phyloP scores from a whole-genome alignment of 2,797 vertebrate species.

The Odontamblyopus lacepedii region DNA sequence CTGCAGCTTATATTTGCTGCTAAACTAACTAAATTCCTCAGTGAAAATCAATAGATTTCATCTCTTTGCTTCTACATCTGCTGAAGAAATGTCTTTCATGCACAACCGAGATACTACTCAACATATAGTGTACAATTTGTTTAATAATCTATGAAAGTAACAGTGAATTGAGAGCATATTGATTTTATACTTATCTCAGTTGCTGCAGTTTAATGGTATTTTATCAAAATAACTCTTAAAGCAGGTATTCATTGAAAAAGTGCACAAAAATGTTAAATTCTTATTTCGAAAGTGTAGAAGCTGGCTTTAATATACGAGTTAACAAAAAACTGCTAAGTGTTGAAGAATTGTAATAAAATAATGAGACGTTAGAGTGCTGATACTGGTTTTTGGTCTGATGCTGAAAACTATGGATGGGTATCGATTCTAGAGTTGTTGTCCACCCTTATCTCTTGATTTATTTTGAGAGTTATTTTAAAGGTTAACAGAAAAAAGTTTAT shows the following conservation, averaged over 20 bases:
- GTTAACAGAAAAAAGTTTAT: neutral
- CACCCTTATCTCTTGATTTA: neutral
- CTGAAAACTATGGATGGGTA: neutral
- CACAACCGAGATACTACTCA: neutral
- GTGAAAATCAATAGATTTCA: slow-evolving; percentile 36
- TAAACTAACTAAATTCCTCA: slow-evolving; percentile 32
- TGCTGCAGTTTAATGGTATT: neutral
- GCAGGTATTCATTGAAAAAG: neutral
- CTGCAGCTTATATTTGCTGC: slow-evolving; percentile 27
- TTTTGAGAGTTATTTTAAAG: neutral
- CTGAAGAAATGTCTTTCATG: slow-evolving; percentile 14
- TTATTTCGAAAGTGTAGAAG: neutral
- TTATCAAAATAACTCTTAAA: neutral
- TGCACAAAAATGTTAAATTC: neutral
- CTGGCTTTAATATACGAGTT: neutral
- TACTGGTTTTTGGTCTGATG: too few species aligned
- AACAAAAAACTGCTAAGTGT: neutral
- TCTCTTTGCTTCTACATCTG: slow-evolving; percentile 16
- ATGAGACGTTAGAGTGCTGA: neutral
- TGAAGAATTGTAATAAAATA: neutral
- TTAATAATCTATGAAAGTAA: slow-evolving; percentile 2
- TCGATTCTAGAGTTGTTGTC: neutral
- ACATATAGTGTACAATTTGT: neutral
- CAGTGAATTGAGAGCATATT: neutral
- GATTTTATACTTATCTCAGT: neutral